A percentile compares a stretch with the other conserved stretches of the same genome.
These are phyloP conservation scores for Crossaster papposus DNA, from an alignment of 53 echinoderm and acorn worm genomes.

Conservation along the genomic window DNA sequence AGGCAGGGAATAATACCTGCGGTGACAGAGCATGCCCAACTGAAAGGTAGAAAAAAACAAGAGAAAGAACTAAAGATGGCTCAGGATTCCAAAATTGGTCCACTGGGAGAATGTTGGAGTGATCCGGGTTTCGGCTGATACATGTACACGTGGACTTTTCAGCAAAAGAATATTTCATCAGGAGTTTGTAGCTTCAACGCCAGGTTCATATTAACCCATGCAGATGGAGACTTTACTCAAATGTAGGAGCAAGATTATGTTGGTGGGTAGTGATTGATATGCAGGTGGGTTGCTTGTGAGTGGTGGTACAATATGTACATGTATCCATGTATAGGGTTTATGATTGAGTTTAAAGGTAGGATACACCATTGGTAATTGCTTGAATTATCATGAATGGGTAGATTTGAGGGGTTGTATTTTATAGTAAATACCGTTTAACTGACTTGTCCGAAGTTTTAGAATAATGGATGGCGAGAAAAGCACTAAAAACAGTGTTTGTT, in stretches of 20 bases:
- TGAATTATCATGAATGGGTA: no score
- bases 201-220: not conserved
- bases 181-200: not conserved
- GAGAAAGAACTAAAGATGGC: not conserved
- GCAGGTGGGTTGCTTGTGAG: not conserved
- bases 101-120: not conserved
- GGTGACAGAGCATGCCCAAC: slow-evolving; percentile 9
- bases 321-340: no score
- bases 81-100: not conserved
- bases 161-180: not conserved
- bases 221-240: not conserved
- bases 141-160: not conserved
- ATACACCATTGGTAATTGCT: no score
- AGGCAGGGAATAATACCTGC: slow-evolving; percentile 36
- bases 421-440: no score
- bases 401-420: no score
- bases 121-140: not conserved
- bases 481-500: no score
- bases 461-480: no score
- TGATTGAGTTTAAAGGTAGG: no score
- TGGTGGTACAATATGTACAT: no score
- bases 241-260: slow-evolving; percentile 43
- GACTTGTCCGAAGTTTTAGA: no score
- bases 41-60: not conserved
- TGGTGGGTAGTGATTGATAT: slow-evolving; percentile 32